phyloP scores from a whole-genome alignment of 2,113 vertebrate genomes.

The Taxidea taxus region DNA sequence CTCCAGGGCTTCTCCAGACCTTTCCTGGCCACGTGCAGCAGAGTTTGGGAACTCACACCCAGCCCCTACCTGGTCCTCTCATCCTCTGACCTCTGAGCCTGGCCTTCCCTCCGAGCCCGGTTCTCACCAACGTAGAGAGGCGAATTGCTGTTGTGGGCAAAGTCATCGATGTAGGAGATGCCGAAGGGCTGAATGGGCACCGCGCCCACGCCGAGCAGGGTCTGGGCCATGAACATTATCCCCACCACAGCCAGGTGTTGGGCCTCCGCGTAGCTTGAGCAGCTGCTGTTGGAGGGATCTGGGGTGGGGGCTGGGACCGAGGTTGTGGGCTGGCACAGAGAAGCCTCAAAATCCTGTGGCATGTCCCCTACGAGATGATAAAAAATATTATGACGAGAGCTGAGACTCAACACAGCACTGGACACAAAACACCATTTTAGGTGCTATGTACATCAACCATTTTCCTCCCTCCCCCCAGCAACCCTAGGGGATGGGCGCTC shows the following conservation, averaged over 20 bases:
- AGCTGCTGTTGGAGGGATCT: conserved; percentile 62
- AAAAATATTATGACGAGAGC: not conserved
- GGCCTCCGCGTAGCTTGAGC: conserved; percentile 44
- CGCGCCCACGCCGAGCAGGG: conserved; percentile 88
- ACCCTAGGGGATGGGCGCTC: not conserved
- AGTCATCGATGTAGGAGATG: conserved; percentile 97
- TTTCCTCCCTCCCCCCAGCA: not conserved
- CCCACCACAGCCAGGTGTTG: conserved; percentile 82
- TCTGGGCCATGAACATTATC: conserved; percentile 90
- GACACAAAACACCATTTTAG: not conserved
- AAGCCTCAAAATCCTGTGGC: not conserved
- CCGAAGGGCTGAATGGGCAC: conserved; percentile 98
- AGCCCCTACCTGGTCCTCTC: not conserved
- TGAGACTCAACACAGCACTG: not conserved
- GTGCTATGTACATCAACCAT: not conserved
- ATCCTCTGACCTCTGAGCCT: not conserved
- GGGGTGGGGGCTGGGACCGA: not conserved
- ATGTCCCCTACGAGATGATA: not conserved
- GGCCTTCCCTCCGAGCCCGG: not conserved
- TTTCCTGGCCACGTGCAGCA: not conserved
- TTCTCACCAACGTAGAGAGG: conserved; percentile 92
- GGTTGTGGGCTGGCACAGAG: conserved; percentile 47
- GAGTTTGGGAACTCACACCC: not conserved
- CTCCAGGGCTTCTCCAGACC: not conserved
- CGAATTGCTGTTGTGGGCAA: conserved; percentile 90